These are phyloP conservation scores for Shargacucullia verbasci DNA, from an alignment of 2,888 invertebrate genomes.

Conservation along the genomic window DNA sequence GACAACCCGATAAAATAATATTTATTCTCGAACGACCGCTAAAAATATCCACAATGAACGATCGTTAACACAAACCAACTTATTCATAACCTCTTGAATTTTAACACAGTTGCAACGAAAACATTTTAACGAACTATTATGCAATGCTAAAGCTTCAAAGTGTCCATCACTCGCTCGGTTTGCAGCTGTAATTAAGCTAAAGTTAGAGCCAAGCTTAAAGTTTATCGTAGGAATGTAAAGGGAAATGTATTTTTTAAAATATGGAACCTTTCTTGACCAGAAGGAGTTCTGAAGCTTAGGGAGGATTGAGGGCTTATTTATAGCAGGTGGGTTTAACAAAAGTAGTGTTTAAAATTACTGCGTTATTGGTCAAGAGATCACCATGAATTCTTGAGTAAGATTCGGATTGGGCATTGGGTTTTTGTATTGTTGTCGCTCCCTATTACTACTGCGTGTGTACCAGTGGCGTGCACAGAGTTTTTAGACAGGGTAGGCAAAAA, in stretches of 20 bases:
- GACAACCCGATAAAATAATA: neutral
- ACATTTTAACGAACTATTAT: constrained; percentile 50
- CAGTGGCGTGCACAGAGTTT: no score
- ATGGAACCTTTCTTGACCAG: no score
- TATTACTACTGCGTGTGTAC: no score
- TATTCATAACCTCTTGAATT: constrained; percentile 42
- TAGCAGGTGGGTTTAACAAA: no score
- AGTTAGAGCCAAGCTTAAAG: constrained; percentile 36
- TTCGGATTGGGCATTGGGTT: no score
- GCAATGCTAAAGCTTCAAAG: constrained; percentile 39
- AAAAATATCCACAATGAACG: constrained; percentile 2
- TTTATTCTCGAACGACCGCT: neutral
- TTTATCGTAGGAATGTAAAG: constrained; percentile 5
- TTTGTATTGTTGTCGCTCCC: no score
- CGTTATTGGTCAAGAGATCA: no score
- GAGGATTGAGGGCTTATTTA: no score
- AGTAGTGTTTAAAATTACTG: no score
- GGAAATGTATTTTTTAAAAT: constrained; percentile 26
- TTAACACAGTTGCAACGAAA: constrained; percentile 47
- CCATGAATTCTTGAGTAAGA: no score
- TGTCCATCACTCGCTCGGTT: constrained; percentile 44
- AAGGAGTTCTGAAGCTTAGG: no score
- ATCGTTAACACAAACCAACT: constrained; percentile 22
- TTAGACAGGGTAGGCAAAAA: no score
- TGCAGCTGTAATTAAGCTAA: constrained; percentile 41